Evolutionary conservation across 2,797 vertebrate genomes (phyloP).

Genomic region (Mus minutoides): DNA sequence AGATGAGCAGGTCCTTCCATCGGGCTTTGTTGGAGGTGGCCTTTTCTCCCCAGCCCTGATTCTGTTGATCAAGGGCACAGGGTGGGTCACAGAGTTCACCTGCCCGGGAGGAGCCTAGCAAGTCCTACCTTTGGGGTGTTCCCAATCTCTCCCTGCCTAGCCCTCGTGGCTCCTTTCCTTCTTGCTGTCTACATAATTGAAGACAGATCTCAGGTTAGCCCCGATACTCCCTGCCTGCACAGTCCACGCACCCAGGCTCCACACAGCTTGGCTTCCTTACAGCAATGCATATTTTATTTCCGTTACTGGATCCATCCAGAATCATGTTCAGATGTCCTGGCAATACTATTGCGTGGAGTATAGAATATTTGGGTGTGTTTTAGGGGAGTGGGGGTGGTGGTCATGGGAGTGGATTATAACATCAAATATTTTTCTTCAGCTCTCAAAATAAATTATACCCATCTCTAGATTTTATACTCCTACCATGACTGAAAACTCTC

Average conservation of each 20-base stretch:
- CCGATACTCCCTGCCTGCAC: not conserved
- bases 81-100: not conserved
- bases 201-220: not conserved
- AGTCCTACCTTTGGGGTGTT: not conserved
- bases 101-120: not conserved
- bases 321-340: not conserved
- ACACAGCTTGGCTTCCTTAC: not conserved
- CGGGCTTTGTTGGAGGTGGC: too few species aligned
- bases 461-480: not conserved
- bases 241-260: too few species aligned
- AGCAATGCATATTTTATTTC: not conserved
- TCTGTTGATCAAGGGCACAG: not conserved
- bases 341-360: not conserved
- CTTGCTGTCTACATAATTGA: not conserved
- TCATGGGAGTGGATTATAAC: not conserved
- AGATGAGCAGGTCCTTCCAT: too few species aligned
- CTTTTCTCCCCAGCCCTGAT: fast-evolving
- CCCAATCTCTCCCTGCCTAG: not conserved
- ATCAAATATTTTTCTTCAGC: constrained; percentile 24
- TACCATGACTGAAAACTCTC: not conserved
- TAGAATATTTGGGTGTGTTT: not conserved
- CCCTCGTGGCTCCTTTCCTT: not conserved
- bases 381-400: too few species aligned
- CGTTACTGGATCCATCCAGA: not conserved
- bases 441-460: constrained; percentile 15